phyloP scores from a whole-genome alignment of 2,797 vertebrate species.

The Phataginus tricuspis region DNA sequence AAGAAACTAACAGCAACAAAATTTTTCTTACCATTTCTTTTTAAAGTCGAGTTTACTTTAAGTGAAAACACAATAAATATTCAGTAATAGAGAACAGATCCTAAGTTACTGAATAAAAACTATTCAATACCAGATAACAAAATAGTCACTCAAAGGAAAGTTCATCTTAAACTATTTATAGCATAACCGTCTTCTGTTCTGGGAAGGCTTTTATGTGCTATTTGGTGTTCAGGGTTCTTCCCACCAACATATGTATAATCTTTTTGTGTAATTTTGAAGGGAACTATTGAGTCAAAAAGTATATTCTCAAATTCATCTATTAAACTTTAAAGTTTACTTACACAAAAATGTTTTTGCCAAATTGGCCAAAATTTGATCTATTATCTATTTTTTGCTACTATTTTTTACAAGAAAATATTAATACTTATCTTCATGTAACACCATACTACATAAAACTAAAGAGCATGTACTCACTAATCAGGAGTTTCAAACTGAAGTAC shows the following conservation, averaged over 20 bases:
- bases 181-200: conserved; percentile 88
- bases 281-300: not conserved
- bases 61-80: conserved; percentile 78
- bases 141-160: conserved; percentile 86
- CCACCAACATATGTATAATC: conserved; percentile 75
- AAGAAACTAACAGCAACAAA: conserved; percentile 54
- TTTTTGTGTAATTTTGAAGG: conserved; percentile 10
- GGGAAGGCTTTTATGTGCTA: conserved; percentile 84
- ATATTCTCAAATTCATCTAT: not conserved
- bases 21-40: conserved; percentile 57
- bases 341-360: not conserved
- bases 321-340: conserved; percentile 37
- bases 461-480: not conserved
- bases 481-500: not conserved
- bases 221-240: conserved; percentile 86
- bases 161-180: conserved; percentile 94
- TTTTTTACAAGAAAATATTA: not conserved
- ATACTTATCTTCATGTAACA: not conserved
- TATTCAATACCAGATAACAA: conserved; percentile 80
- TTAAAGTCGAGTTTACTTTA: conserved; percentile 63
- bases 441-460: conserved; percentile 14
- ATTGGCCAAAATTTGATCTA: not conserved
- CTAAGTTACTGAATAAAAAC: conserved; percentile 62
- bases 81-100: conserved; percentile 80
- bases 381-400: not conserved